phyloP scores from a whole-genome alignment of 1,140 invertebrate genomes.

The Drosophila insularis region DNA sequence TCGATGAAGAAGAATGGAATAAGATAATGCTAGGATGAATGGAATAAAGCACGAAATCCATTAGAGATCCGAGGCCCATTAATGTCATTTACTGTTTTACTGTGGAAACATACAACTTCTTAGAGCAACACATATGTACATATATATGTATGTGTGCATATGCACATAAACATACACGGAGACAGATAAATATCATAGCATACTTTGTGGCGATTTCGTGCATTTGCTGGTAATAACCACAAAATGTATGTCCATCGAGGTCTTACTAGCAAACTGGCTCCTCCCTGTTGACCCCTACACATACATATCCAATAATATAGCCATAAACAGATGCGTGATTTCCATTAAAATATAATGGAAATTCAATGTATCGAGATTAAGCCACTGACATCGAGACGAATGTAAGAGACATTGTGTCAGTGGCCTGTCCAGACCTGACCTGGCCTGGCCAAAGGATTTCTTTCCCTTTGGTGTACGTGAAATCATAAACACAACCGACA shows the following conservation, averaged over 20 bases:
- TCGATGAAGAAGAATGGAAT: neutral
- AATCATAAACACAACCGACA: slow-evolving; percentile 50
- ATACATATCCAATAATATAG: slow-evolving; percentile 22
- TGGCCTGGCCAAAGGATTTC: neutral
- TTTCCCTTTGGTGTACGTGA: slow-evolving; percentile 34
- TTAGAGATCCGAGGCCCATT: slow-evolving; percentile 56
- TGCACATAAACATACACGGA: neutral
- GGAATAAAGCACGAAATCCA: slow-evolving; percentile 56
- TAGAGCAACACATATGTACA: neutral
- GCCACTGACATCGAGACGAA: slow-evolving; percentile 4
- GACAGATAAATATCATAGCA: slow-evolving; percentile 8
- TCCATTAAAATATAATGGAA: slow-evolving; percentile 67
- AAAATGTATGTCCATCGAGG: slow-evolving; percentile 40
- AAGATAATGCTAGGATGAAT: neutral
- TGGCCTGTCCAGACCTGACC: neutral
- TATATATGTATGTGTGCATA: neutral
- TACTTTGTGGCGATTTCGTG: slow-evolving; percentile 14
- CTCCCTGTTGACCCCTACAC: slow-evolving; percentile 12
- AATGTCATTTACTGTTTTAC: slow-evolving; percentile 18
- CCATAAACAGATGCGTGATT: slow-evolving; percentile 66
- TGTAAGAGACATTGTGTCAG: slow-evolving; percentile 12
- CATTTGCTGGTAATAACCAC: slow-evolving; percentile 32
- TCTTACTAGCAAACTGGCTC: neutral
- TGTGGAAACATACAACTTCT: neutral
- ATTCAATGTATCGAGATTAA: slow-evolving; percentile 66